Percentiles rank a stretch among this genome's conserved stretches.
Evolutionary conservation across 35 echinoderm and acorn worm species (phyloP).

Genomic region (Lytechinus variegatus): DNA sequence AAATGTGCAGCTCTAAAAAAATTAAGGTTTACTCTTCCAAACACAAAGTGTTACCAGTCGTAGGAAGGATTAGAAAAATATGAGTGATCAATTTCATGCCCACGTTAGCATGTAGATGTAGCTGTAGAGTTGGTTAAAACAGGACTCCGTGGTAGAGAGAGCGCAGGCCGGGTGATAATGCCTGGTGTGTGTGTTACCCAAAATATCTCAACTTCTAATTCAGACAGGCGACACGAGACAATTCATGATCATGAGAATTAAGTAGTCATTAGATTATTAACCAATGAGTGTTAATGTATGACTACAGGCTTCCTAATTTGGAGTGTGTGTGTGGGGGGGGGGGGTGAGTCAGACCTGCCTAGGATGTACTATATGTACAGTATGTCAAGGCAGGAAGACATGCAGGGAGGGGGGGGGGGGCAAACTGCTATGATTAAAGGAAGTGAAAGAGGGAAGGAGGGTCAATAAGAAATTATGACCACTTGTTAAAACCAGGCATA

Average conservation of each 20-base stretch:
- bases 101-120: background rate
- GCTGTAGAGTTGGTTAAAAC: background rate
- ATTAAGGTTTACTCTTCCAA: background rate
- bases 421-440: background rate
- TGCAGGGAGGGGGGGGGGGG: too few relatives aligned
- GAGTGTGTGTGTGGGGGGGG: background rate
- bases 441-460: background rate
- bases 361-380: too few relatives aligned
- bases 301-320: background rate
- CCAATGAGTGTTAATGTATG: background rate
- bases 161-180: background rate
- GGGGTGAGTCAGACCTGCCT: too few relatives aligned
- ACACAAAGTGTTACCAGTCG: background rate
- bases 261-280: background rate
- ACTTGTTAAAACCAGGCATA: too few relatives aligned
- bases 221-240: background rate
- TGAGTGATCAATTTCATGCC: background rate
- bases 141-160: background rate
- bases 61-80: background rate
- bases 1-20: background rate
- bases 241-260: constrained; percentile 20
- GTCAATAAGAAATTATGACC: background rate
- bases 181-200: background rate
- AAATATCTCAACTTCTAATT: background rate
- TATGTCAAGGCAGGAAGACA: too few relatives aligned